Evolutionary conservation across 2,888 invertebrate genomes (phyloP).

Genomic region (Himalopsyche kuldschensis): DNA sequence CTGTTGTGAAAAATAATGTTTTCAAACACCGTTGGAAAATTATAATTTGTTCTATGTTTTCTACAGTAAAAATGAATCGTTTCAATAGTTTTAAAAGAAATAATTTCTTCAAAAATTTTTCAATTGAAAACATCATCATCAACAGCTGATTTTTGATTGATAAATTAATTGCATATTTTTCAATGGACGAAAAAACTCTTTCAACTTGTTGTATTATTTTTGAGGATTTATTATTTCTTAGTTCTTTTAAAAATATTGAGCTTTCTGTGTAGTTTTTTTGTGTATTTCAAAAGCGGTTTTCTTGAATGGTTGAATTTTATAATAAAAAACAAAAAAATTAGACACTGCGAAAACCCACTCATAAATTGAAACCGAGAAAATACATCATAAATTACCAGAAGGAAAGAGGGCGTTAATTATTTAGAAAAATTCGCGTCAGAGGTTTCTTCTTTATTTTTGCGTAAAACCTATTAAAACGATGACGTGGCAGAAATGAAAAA

Average conservation of each 20-base stretch:
- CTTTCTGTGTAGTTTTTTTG: neutral
- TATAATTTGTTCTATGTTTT: too few species aligned
- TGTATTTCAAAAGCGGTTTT: neutral
- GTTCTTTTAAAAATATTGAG: neutral
- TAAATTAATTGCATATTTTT: neutral
- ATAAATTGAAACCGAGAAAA: neutral
- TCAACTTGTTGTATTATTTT: neutral
- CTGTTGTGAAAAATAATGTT: too few species aligned
- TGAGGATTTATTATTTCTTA: neutral
- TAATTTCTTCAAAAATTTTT: too few species aligned
- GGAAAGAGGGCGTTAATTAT: neutral
- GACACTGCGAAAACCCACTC: neutral
- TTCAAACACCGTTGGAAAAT: too few species aligned
- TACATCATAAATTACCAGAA: neutral
- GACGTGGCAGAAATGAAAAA: neutral
- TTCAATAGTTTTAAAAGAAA: too few species aligned
- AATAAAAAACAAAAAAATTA: neutral
- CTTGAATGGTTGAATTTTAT: neutral
- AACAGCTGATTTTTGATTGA: neutral
- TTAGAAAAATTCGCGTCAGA: neutral
- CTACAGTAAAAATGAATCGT: too few species aligned
- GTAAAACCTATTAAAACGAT: neutral
- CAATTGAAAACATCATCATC: too few species aligned
- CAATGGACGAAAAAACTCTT: neutral
- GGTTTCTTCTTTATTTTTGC: neutral